phyloP scores from a whole-genome alignment of 2,797 vertebrate genomes.

The Coregonus suidteri region DNA sequence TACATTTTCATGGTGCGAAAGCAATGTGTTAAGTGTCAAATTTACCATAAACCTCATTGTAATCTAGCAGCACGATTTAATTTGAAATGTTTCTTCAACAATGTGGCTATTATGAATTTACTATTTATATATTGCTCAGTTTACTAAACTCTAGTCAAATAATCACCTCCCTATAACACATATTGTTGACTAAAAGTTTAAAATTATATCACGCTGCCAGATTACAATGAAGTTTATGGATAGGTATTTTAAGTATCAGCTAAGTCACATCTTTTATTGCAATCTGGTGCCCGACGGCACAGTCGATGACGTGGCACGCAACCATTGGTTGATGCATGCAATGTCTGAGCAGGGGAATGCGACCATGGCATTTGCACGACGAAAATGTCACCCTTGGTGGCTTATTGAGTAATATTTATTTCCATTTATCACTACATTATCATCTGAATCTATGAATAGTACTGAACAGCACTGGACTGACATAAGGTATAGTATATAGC shows the following conservation, averaged over 20 bases:
- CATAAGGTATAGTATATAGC: background rate
- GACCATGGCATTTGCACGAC: background rate
- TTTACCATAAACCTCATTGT: background rate
- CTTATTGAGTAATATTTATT: background rate
- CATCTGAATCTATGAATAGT: background rate
- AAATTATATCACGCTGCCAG: background rate
- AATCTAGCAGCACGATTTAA: too few relatives aligned
- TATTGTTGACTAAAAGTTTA: background rate
- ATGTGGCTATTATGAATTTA: too few relatives aligned
- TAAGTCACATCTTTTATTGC: background rate
- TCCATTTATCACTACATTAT: background rate
- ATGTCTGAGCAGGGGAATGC: background rate
- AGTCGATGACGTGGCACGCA: too few relatives aligned
- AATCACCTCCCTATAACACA: background rate
- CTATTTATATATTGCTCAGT: background rate
- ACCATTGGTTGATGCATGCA: too few relatives aligned
- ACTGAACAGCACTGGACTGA: background rate
- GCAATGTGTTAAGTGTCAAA: background rate
- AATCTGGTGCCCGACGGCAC: background rate
- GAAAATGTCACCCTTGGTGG: background rate
- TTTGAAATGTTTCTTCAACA: too few relatives aligned
- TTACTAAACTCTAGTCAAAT: background rate
- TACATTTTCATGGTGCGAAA: background rate
- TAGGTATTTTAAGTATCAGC: too few relatives aligned
- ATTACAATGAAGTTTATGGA: background rate